Evolutionary conservation across 1,140 invertebrate species (phyloP), one percentile per base, ranked within the genome.

Genomic region (Leptestheria dahalacensis): DNA sequence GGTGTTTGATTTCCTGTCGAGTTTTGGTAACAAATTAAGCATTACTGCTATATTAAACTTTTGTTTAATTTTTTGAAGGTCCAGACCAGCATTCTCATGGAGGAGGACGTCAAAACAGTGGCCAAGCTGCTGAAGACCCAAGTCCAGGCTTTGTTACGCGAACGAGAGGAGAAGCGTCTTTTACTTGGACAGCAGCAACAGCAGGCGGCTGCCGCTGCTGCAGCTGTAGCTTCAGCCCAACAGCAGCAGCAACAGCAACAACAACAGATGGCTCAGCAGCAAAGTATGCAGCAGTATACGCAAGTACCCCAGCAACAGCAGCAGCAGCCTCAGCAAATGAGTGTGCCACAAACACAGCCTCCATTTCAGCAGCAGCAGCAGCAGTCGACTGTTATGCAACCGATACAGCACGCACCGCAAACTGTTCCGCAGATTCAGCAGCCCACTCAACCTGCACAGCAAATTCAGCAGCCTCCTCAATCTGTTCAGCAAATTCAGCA

Each of bases 41-140:
- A 48, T 20, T n/a, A n/a, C n/a, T n/a, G n/a, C n/a, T n/a, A n/a
- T 41, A 41, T 15, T 41, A 41, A 9, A 41, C 6, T 56, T 56
- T 28, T 25, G 18, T 41, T 21, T 33, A 56, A 26, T 56, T 12
- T 33, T 33, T 18, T 41, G 29, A 61, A 79, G 77, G 86, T 85
- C 24, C 88, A 89, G 68, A 86, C 86, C 11, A 87, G 87, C 53
- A 82, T 92, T 61, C 89, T 93, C 65, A 82, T 87, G 61, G 89
- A 92, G 69, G 90, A 93, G 69, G 92, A 97, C 71, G 84, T 87
- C 0, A 81, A 89, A 66, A 84, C 86, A 49, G 89, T 95, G 3
- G 82, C 84, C 49, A 88, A 90, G 66, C 80, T 96, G 71, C 78
- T 97, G 23, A 85, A 88, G 67, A 85, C 85, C 48, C 87, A 91